Evolutionary conservation across 1,140 invertebrate genomes (phyloP), one percentile per base, ranked within the genome.

Genomic region (Dreissena polymorpha): DNA sequence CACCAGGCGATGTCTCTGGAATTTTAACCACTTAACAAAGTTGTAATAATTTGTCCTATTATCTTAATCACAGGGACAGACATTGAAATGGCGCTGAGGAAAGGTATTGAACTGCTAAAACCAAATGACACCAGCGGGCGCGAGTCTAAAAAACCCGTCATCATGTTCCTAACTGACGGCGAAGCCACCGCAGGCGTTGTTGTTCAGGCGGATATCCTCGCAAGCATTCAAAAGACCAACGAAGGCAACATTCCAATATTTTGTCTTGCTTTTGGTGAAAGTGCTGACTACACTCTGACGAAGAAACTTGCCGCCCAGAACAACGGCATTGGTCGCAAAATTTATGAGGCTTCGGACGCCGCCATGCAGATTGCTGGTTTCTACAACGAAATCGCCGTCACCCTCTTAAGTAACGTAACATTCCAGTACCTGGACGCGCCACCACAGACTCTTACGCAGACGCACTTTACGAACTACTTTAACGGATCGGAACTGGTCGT

Each of bases 151-250:
- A 74, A 78, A 3, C 94, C 95, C 0, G 94, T 96, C 65, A 94
- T 96, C 14, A 94, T 96, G 27, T 96, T 96, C 91, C 90, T 96
- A 63, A 96, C 96, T 0, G 96, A 96, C 89, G 96, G 96, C 53
- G 94, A 96, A 83, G 94, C 96, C 5, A 96, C 95, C 6, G 92
- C 94, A 0, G 95, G 95, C 13, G 93, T 94, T 84, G 94, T 93
- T 0, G 91, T 94, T 71, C 90, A 94, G 0, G 89, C 92, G 0
- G 91, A 93, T 75, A 96, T 96, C 67, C 91, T 95, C 10, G 89
- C 81, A 79, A 86, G 93, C 88, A 87, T 93, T 21, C 55, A 67
- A 13, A 83, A 79, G 8, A 21, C 10, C 0, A 91, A 91, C 73
- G 73, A 86, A 13, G 86, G 68, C 0, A 55, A 69, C 0, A 67